A percentile compares a stretch with the other conserved stretches of the same genome.
Evolutionary conservation across 2,113 vertebrate genomes (phyloP).

Genomic region (Arvicanthis niloticus): DNA sequence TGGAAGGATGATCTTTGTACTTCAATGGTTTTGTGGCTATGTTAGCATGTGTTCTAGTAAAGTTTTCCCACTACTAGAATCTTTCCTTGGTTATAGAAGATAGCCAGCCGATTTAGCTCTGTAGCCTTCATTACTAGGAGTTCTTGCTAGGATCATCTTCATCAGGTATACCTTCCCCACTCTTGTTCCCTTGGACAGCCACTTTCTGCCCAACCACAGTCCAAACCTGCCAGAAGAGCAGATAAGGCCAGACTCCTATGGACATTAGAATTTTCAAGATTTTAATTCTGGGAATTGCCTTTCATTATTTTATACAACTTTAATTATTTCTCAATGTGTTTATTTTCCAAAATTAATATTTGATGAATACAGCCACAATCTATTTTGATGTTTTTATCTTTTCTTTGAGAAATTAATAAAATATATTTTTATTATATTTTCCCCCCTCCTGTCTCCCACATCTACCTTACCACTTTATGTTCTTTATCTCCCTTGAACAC

Average conservation of each 20-base stretch:
- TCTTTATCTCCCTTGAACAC: neutral
- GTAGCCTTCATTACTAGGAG: neutral
- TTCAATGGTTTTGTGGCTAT: neutral
- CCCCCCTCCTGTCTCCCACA: neutral
- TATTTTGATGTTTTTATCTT: neutral
- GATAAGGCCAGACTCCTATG: neutral
- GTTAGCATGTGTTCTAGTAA: neutral
- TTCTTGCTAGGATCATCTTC: neutral
- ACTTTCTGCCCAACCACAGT: neutral
- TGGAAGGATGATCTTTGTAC: neutral
- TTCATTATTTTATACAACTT: neutral
- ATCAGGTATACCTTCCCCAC: neutral
- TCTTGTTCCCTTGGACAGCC: neutral
- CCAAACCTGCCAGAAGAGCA: neutral
- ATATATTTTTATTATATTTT: neutral
- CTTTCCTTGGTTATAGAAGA: neutral
- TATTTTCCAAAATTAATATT: neutral
- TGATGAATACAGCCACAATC: neutral
- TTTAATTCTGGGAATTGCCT: neutral
- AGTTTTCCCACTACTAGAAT: neutral
- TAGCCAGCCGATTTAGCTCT: neutral
- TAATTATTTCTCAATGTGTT: neutral
- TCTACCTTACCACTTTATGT: neutral
- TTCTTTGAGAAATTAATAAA: neutral
- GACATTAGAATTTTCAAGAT: neutral